Conservation (phyloP, 2,113 vertebrate species). For the Thermophis baileyi region DNA sequence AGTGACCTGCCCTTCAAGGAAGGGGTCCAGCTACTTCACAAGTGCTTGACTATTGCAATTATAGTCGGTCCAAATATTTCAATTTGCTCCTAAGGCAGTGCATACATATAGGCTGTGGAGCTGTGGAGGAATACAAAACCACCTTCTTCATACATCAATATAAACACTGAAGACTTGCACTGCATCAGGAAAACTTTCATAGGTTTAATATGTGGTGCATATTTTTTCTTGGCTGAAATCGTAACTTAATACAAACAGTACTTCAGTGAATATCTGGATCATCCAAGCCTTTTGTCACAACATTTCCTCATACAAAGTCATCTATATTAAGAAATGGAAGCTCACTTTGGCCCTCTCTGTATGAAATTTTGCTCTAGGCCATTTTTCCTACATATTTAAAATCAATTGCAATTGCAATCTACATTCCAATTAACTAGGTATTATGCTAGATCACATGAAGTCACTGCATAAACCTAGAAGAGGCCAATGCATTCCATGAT, state of each 20-base stretch:
- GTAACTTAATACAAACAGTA: conserved; percentile 53
- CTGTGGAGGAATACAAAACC: conserved; percentile 12
- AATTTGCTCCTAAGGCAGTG: conserved; percentile 31
- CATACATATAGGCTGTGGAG: conserved; percentile 20
- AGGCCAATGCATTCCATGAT: conserved; percentile 34
- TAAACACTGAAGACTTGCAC: conserved; percentile 34
- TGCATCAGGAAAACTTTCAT: conserved; percentile 26
- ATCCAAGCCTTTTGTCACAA: conserved; percentile 52
- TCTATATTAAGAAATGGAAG: conserved; percentile 46
- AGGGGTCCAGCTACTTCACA: neutral
- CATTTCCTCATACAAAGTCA: conserved; percentile 60
- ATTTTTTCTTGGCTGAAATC: conserved; percentile 52
- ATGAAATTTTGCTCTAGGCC: conserved; percentile 39
- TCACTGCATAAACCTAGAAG: conserved; percentile 36
- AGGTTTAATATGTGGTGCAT: neutral
- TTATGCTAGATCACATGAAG: conserved; percentile 23
- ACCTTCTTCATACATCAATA: neutral
- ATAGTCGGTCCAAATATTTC: neutral
- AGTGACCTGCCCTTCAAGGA: neutral
- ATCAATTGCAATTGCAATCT: conserved; percentile 42
- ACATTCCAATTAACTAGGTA: neutral
- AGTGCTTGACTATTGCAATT: neutral
- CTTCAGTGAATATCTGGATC: conserved; percentile 42
- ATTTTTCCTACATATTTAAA: conserved; percentile 27
- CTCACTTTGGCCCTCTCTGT: conserved; percentile 18